A percentile compares a stretch with the other conserved stretches of the same genome.
These are phyloP conservation scores for Melolontha melolontha DNA, from an alignment of 2,888 invertebrate genomes.

Conservation along the genomic window DNA sequence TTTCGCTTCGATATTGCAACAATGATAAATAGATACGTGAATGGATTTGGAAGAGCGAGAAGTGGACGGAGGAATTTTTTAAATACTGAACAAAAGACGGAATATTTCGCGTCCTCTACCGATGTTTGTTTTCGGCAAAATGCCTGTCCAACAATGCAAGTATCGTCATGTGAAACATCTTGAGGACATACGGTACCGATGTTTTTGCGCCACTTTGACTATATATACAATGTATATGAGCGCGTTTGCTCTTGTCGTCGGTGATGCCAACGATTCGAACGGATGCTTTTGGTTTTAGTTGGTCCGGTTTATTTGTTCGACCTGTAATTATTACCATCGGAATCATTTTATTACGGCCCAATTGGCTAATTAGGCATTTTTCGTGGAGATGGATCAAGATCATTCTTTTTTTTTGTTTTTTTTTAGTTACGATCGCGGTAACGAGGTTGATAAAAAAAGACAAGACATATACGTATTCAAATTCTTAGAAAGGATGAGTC, in stretches of 20 bases:
- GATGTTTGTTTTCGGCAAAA: constrained; percentile 1
- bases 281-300: too few relatives aligned
- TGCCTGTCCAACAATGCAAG: constrained; percentile 14
- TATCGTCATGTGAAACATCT: constrained; percentile 21
- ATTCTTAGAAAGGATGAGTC: constrained; percentile 5
- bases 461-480: not conserved
- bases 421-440: not conserved
- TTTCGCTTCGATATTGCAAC: too few relatives aligned
- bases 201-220: constrained; percentile 20
- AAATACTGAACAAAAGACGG: constrained; percentile 2
- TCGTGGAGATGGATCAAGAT: not conserved
- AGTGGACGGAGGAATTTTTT: constrained; percentile 19
- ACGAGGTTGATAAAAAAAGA: not conserved
- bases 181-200: constrained; percentile 17
- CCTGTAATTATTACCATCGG: not conserved
- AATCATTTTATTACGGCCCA: constrained; percentile 8
- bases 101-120: not conserved
- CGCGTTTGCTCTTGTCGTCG: not conserved
- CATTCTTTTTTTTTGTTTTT: not conserved
- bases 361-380: constrained; percentile 18
- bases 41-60: not conserved
- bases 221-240: constrained; percentile 13
- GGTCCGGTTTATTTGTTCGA: not conserved
- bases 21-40: too few relatives aligned
- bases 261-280: not conserved